Base-by-base conservation (phyloP, 2,113 vertebrate genomes). In the mouse (Mus musculus) region DNA sequence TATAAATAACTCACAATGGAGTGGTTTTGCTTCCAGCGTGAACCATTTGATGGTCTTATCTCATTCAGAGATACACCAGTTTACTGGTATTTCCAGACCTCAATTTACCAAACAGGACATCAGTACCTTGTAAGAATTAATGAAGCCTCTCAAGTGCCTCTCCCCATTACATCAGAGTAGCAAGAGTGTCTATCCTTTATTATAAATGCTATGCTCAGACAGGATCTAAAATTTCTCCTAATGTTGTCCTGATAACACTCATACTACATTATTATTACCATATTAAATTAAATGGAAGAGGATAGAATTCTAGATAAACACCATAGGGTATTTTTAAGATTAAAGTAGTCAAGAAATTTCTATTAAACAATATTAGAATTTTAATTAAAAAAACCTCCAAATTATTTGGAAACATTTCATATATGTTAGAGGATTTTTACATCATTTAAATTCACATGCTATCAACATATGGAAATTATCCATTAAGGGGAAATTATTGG, bases 401-500 rank as follows among this genome's bases (percentile, higher is more conserved):
- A 71, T 77, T 52, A 88, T 73, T 97, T 59, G 49, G 36, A 92
- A 95, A n/a, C 59, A 71, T 49, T 67, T 33, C 81, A 76, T 49
- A 56, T 65, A 67, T 28, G 67, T 88, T 76, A 93, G 59, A 88
- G 17, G 85, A 61, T 93, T 93, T 92, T 93, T 94, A 56, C 88
- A 71, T 92, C 88, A 91, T 91, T 92, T 49, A 36, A 73, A 84
- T 96, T 93, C 30, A 69, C 16, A 87, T 92, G 42, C 13, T 95
- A 67, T 7, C 39, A 87, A 78, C 54, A 24, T 71, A 93, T 61
- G 33, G 84, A 75, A 96, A 95, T 82, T 93, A 54, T 30, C 3
- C 49, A 88, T 75, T 92, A 73, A 72, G 28, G 65, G 26, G 5
- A 97, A 96, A 94, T 75, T 94, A 84, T 88, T 95, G 86, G 36